Conservation (phyloP, 2,888 invertebrate species). For the Acanthopleura granulata region DNA sequence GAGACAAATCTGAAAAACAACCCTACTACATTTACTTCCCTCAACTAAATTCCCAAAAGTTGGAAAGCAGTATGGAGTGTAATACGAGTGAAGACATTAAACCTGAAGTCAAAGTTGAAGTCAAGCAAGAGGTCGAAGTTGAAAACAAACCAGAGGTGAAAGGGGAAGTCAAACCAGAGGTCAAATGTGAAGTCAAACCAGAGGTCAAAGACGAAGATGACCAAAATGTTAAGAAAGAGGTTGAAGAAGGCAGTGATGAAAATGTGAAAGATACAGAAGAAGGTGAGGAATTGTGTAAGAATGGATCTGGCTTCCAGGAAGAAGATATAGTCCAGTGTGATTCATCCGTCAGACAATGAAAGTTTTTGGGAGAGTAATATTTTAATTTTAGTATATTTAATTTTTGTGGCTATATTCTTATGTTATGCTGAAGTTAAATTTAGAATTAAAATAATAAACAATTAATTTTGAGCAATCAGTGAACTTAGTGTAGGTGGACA, state of each 20-base stretch:
- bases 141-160: slow-evolving; percentile 41
- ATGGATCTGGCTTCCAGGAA: background rate
- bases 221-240: no score
- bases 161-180: slow-evolving; percentile 33
- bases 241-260: background rate
- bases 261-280: background rate
- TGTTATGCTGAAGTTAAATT: no score
- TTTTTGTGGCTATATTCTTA: no score
- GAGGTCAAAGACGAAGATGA: no score
- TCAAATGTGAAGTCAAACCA: slow-evolving; percentile 4
- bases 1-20: slow-evolving; percentile 73
- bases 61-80: background rate
- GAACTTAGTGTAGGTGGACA: no score
- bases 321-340: no score
- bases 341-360: no score
- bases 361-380: no score
- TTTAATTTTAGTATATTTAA: no score
- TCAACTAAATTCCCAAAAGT: slow-evolving; percentile 66
- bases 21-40: slow-evolving; percentile 82
- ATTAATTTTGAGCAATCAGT: no score
- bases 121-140: background rate
- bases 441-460: no score
- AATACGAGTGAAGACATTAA: background rate
- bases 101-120: background rate
- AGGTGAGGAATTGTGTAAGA: background rate